Evolutionary conservation across 2,113 vertebrate species (phyloP).

Genomic region (Xiphias gladius): DNA sequence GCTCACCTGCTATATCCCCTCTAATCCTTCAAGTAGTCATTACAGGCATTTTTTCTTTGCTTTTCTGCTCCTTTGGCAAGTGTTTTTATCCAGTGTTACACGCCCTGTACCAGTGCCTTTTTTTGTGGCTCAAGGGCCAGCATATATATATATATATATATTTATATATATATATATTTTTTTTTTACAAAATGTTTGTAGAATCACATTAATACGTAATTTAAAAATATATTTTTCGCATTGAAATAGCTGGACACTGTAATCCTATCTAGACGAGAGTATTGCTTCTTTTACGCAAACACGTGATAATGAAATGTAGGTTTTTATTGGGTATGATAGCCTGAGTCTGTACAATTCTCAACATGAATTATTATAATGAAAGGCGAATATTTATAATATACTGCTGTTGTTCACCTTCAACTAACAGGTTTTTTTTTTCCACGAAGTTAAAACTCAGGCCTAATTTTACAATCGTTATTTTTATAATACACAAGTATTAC

Average conservation of each 20-base stretch:
- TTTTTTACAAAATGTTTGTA: background rate
- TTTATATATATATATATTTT: background rate
- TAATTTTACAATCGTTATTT: background rate
- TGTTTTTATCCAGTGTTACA: background rate
- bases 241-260: background rate
- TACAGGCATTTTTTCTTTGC: constrained; percentile 20
- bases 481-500: background rate
- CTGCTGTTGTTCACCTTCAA: background rate
- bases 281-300: background rate
- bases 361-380: background rate
- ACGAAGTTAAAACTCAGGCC: background rate
- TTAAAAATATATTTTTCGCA: background rate
- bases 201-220: background rate
- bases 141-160: background rate
- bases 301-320: background rate
- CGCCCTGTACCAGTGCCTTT: background rate
- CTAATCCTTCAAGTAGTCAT: constrained; percentile 58
- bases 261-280: background rate
- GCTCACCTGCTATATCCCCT: constrained; percentile 66
- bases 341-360: background rate
- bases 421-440: background rate
- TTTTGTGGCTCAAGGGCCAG: background rate
- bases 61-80: background rate
- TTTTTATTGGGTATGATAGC: background rate
- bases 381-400: background rate